phyloP scores from a whole-genome alignment of 1,140 invertebrate genomes.

The Carcinoscorpius rotundicauda region DNA sequence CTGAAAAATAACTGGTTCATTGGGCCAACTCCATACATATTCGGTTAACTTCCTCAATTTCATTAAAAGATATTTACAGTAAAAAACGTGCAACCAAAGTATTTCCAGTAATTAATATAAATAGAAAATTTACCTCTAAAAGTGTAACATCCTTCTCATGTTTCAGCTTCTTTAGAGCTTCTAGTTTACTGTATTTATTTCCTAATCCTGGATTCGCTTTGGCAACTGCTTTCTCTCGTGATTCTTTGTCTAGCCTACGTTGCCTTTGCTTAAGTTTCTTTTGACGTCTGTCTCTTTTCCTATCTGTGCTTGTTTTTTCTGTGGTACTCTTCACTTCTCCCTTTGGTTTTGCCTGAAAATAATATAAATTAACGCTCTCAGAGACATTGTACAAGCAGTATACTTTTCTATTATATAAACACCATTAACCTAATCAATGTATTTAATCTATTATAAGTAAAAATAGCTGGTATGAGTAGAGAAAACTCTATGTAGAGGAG shows the following conservation, averaged over 20 bases:
- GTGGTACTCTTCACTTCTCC: constrained; percentile 62
- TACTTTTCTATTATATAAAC: background rate
- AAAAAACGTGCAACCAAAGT: too few species aligned
- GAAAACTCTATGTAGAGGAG: too few species aligned
- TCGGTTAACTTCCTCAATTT: too few species aligned
- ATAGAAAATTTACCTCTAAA: constrained; percentile 27
- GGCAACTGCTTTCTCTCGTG: constrained; percentile 8
- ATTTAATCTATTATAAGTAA: too few species aligned
- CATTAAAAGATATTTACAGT: too few species aligned
- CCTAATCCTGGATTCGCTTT: constrained; percentile 26
- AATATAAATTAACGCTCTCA: constrained; percentile 9
- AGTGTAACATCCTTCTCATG: constrained; percentile 48
- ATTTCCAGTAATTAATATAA: too few species aligned
- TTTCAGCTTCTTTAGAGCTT: constrained; percentile 40
- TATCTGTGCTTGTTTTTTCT: constrained; percentile 74
- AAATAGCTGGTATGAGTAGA: too few species aligned
- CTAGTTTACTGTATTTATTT: constrained; percentile 46
- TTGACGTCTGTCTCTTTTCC: constrained; percentile 69
- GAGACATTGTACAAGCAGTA: too few species aligned
- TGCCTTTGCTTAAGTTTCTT: constrained; percentile 66
- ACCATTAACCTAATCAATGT: background rate
- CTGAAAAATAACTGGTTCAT: too few species aligned
- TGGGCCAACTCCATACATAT: too few species aligned
- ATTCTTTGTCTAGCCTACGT: constrained; percentile 15
- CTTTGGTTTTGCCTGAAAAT: constrained; percentile 47